Base-by-base conservation (phyloP, 2,888 invertebrate species). In the Argyresthia goedartella region DNA sequence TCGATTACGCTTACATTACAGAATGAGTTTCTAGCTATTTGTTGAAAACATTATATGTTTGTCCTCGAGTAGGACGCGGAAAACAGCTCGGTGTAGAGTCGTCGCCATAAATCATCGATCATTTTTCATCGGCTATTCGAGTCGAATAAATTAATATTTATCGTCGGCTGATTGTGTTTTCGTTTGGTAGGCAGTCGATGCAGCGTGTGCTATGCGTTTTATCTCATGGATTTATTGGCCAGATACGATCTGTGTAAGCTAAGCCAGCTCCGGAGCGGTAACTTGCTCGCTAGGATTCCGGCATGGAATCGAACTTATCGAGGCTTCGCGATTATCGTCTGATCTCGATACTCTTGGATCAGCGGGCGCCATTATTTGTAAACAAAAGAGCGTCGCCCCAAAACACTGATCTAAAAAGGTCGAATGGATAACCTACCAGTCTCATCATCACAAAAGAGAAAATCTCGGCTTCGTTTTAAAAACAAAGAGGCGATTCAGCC, bases 171-270 rank as follows among this genome's bases (percentile, higher is more conserved):
- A 59, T 59, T 58, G 58, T 57, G 64, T 66, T 71, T 69, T 65
- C 61, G 63, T 66, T 62, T 57, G 62, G 62, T 63, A 60, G 59
- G 61, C 66, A 62, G 55, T 57, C 58, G 60, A 58, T 46, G 61
- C 64, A 35, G 62, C 56, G 54, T 54, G 53, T 55, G 62, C 61
- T 62, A 63, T 60, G 62, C 66, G 65, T 64, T 67, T 64, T 78
- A 82, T 82, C 81, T 81, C 71, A 64, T 70, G 76, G 75, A 85
- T 82, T 82, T 85, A 84, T 84, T 81, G 71, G 70, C 62, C 65
- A 73, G 84, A 85, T 84, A 78, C 67, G 62, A 81, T 81, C 81
- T 70, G 60, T 68, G 72, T 72, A 70, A 72, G 73, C 69, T 72
- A 70, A 72, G 73, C 69, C 69, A 73, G 71, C 71, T 66, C 66